These are phyloP conservation scores for Spermophilus dauricus DNA, from an alignment of 2,113 vertebrate genomes.

Conservation along the genomic window DNA sequence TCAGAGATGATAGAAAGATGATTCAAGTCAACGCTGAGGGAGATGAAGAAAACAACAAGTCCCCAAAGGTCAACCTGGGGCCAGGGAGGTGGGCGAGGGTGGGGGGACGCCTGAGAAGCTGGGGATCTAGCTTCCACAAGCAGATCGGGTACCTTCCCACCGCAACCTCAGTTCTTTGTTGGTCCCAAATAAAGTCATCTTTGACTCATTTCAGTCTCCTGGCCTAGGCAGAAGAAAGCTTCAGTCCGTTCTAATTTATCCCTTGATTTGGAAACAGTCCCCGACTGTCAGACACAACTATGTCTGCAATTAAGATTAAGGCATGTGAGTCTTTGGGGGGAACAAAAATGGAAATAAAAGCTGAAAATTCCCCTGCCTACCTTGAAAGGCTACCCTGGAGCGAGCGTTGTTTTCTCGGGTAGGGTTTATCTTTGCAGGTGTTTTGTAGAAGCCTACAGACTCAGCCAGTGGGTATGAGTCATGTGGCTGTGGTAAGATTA, in stretches of 20 bases:
- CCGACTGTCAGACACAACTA: constrained; percentile 62
- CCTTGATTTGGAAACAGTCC: constrained; percentile 60
- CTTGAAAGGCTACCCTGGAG: constrained; percentile 31
- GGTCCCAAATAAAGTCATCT: constrained; percentile 29
- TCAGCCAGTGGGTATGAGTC: constrained; percentile 85
- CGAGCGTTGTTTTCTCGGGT: constrained; percentile 70
- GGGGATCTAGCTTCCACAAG: neutral
- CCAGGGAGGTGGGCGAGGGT: neutral
- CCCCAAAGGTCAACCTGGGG: neutral
- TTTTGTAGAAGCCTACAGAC: constrained; percentile 77
- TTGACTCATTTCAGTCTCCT: constrained; percentile 13
- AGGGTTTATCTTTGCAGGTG: constrained; percentile 84
- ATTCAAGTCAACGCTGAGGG: neutral
- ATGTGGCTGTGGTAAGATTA: constrained; percentile 82
- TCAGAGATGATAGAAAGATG: neutral
- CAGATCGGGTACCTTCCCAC: neutral
- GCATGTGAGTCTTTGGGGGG: neutral
- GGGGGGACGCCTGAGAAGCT: neutral
- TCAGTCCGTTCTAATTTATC: neutral
- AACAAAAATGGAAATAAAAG: constrained; percentile 73
- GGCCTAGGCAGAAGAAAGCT: constrained; percentile 45
- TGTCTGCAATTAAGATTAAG: constrained; percentile 72
- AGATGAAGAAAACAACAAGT: neutral
- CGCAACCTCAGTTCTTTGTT: constrained; percentile 13
- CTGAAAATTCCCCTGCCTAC: constrained; percentile 62